These are phyloP conservation scores for Gerosis bhagava DNA, from an alignment of 2,888 invertebrate species.

Conservation along the genomic window DNA sequence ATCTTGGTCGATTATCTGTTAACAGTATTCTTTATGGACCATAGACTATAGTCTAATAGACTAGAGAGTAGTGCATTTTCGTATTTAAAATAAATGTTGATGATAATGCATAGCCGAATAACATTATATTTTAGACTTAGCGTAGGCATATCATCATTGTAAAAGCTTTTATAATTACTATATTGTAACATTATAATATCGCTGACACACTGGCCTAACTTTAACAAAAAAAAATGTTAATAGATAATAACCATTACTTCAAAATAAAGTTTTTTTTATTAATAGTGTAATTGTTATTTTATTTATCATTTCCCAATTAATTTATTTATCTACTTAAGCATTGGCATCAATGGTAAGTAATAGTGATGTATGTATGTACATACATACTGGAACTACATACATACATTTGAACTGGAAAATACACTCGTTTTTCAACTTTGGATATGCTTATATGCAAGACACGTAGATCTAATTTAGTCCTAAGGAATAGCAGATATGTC, in stretches of 20 bases:
- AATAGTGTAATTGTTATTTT: constrained; percentile 31
- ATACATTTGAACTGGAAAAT: too few species aligned
- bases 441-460: too few species aligned
- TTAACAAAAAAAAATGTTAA: constrained; percentile 76
- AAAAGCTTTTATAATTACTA: constrained; percentile 60
- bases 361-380: too few species aligned
- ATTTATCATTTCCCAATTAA: constrained; percentile 4
- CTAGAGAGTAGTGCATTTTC: constrained; percentile 14
- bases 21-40: constrained; percentile 37
- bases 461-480: too few species aligned
- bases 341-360: too few species aligned
- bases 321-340: too few species aligned
- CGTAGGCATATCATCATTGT: constrained; percentile 76
- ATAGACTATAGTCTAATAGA: too few species aligned
- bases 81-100: too few species aligned
- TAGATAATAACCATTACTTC: constrained; percentile 81
- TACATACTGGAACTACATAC: too few species aligned
- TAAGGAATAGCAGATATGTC: too few species aligned
- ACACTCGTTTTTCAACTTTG: too few species aligned
- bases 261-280: constrained; percentile 75
- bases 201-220: constrained; percentile 74
- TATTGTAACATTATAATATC: constrained; percentile 64
- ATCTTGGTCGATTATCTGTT: constrained; percentile 79
- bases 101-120: constrained; percentile 15
- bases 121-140: constrained; percentile 51